Evolutionary conservation across 2,888 invertebrate species (phyloP).

Genomic region (Chydorus sphaericus): DNA sequence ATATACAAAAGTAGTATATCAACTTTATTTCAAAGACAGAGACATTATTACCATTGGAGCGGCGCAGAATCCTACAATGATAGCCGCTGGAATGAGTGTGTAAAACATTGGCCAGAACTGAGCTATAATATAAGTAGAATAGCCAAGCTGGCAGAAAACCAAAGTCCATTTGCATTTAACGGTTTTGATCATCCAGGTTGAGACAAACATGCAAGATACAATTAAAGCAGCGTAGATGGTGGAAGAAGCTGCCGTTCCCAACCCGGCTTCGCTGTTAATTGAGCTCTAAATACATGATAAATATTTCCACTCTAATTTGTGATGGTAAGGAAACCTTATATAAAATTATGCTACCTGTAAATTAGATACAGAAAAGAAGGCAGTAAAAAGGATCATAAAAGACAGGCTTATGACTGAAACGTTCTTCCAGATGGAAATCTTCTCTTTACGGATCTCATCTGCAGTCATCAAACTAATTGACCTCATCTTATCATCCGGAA

Average conservation of each 20-base stretch:
- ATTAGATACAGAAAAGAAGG: conserved; percentile 88
- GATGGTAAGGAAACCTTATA: background rate
- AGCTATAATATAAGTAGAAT: conserved; percentile 83
- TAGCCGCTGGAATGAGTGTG: conserved; percentile 82
- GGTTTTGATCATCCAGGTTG: conserved; percentile 79
- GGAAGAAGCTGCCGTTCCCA: conserved; percentile 77
- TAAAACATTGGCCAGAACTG: conserved; percentile 80
- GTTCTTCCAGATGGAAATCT: conserved; percentile 64
- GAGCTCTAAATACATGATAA: conserved; percentile 45
- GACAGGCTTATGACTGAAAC: conserved; percentile 76
- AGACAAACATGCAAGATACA: conserved; percentile 88
- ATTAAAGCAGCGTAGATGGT: conserved; percentile 86
- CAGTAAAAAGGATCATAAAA: conserved; percentile 92
- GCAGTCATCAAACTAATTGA: background rate
- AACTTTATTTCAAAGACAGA: too few species aligned
- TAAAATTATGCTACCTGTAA: too few species aligned
- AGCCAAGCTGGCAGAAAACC: conserved; percentile 79
- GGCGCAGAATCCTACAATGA: conserved; percentile 85
- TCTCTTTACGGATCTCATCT: conserved; percentile 9
- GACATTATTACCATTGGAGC: conserved; percentile 78
- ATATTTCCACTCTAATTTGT: too few species aligned
- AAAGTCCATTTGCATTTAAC: conserved; percentile 94
- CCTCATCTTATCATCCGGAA: background rate
- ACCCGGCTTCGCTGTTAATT: conserved; percentile 73
- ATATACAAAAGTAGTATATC: background rate